Conservation (phyloP, 2,888 invertebrate species). For the Pollenia amentaria region DNA sequence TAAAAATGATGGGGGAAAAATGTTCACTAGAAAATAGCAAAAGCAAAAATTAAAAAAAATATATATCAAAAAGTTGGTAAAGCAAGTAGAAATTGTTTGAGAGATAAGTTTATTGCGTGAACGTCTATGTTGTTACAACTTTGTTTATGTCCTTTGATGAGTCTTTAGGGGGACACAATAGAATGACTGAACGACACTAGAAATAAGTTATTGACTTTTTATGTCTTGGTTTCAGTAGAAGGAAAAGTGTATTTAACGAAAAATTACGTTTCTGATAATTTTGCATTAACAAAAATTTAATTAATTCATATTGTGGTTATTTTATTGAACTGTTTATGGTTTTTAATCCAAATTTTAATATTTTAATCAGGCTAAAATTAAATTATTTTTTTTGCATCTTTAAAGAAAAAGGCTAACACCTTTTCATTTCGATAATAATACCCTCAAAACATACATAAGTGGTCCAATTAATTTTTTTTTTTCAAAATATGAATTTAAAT, state of each 20-base stretch:
- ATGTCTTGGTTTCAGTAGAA: conserved; percentile 19
- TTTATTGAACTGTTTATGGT: too few relatives aligned
- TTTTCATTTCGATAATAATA: not conserved
- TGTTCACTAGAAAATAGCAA: conserved; percentile 10
- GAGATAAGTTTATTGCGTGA: conserved; percentile 48
- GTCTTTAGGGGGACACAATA: conserved; percentile 8
- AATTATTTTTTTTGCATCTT: not conserved
- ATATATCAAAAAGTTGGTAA: not conserved
- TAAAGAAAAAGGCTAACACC: not conserved
- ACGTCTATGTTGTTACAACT: not conserved
- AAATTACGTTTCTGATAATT: not conserved
- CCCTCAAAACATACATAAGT: not conserved
- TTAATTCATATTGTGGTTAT: too few relatives aligned
- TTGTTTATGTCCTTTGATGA: conserved; percentile 8
- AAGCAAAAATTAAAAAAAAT: not conserved
- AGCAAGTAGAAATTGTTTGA: conserved; percentile 10
- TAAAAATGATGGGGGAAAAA: not conserved
- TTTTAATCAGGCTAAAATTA: too few relatives aligned
- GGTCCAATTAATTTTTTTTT: not conserved
- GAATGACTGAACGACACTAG: conserved; percentile 50
- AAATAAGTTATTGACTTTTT: conserved; percentile 50
- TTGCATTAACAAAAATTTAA: conserved; percentile 10
- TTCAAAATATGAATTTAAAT: not conserved
- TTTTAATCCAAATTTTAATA: too few relatives aligned
- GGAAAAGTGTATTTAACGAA: not conserved